Evolutionary conservation across 2,888 invertebrate genomes (phyloP).

Genomic region (Saturnia pavonia): DNA sequence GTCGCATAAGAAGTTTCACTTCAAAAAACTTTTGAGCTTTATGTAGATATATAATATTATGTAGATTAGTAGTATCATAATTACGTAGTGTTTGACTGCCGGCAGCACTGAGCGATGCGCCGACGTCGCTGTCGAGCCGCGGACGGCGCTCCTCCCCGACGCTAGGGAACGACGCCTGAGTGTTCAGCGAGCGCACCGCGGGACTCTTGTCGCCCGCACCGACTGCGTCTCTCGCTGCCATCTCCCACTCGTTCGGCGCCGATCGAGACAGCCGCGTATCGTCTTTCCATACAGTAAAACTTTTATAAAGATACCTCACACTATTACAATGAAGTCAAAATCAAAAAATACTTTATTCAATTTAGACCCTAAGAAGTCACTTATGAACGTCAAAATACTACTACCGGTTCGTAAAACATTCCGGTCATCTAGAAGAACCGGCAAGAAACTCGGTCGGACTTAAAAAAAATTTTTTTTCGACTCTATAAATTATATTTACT

Average conservation of each 20-base stretch:
- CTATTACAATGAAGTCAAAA: too few relatives aligned
- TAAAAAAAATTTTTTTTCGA: too few relatives aligned
- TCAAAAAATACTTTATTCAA: too few relatives aligned
- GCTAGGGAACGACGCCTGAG: constrained; percentile 56
- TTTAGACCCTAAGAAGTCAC: too few relatives aligned
- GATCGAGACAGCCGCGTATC: constrained; percentile 65
- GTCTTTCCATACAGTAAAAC: constrained; percentile 25
- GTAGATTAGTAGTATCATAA: constrained; percentile 16
- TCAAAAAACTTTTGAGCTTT: too few relatives aligned
- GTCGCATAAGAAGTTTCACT: too few relatives aligned
- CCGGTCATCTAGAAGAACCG: too few relatives aligned
- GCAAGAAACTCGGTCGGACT: too few relatives aligned
- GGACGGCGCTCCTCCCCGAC: constrained; percentile 47
- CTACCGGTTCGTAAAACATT: too few relatives aligned
- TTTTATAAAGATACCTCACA: background rate
- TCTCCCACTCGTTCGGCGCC: constrained; percentile 63
- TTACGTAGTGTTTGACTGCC: constrained; percentile 72
- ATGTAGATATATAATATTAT: too few relatives aligned
- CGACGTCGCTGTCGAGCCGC: constrained; percentile 76
- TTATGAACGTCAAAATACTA: too few relatives aligned
- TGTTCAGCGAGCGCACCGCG: constrained; percentile 55
- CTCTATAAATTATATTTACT: too few relatives aligned
- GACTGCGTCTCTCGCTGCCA: constrained; percentile 13
- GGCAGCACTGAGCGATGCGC: constrained; percentile 74
- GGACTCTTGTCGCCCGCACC: constrained; percentile 53